Evolutionary conservation across 92 coral and sea anemone species (phyloP), one percentile per base, ranked within the genome.

Genomic region (Epizoanthus stellaris): DNA sequence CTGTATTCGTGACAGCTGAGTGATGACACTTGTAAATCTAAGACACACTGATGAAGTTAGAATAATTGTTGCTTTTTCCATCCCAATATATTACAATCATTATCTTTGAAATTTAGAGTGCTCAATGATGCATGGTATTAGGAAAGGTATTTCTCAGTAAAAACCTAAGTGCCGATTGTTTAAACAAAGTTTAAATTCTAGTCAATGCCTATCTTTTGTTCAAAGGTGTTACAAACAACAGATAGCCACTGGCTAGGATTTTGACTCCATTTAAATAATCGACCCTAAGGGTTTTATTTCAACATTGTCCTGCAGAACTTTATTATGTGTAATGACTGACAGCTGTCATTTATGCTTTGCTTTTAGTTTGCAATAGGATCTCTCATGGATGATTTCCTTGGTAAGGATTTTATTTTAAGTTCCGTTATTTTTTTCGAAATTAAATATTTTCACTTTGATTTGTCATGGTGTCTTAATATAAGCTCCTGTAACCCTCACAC

Each of bases 291-390:
- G 4, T 67, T 12, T 73, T 20, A 19, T 3, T 8, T 73, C 3
- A 23, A 2, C 12, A 11, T 3, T 14, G 7, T 49, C 2, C 63
- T 15, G 16, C 30, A 43, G 19, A n/a, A n/a, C n/a, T n/a, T 4
- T 3, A 6, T n/a, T 10, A 52, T 10, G 56, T 52, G 56, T 52
- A 52, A 40, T 53, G 23, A 54, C 11, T 59, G 56, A 72, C 39
- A 39, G 17, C 53, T 76, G 43, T 63, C 61, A 13, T 60, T 75
- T 54, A 71, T 88, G 49, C 63, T 76, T 16, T 17, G 3, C 66
- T 85, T 89, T n/a, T 77, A 96, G 99, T 96, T 96, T 91, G 99
- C 99, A 21, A 96, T 96, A 38, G 99, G 99, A 57, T 94, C 98
- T 3, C 95, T 96, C 14, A 94, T 96, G 99, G 99, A 96, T 86